phyloP scores from a whole-genome alignment of 2,113 vertebrate genomes.

The Aspiorhynchus laticeps region DNA sequence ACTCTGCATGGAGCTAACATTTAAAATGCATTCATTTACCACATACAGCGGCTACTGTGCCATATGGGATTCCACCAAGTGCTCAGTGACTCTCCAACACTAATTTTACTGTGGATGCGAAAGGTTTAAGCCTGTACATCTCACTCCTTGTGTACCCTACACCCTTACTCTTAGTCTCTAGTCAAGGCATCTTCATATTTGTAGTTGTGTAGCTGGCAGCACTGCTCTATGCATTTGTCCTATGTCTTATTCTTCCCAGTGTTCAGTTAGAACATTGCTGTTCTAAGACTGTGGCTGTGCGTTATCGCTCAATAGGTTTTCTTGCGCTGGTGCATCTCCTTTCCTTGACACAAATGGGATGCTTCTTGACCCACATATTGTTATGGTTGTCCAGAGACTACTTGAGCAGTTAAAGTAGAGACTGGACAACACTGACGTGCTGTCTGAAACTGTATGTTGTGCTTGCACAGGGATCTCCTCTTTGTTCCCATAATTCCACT shows the following conservation, averaged over 20 bases:
- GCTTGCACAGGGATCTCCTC: not conserved
- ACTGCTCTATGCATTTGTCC: conserved; percentile 35
- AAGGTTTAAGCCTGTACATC: conserved; percentile 50
- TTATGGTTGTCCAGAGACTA: not conserved
- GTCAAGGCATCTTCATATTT: not conserved
- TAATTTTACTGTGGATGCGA: conserved; percentile 30
- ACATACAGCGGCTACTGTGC: not conserved
- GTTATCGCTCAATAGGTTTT: not conserved
- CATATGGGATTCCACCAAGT: not conserved
- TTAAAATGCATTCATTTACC: not conserved
- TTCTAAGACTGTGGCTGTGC: conserved; percentile 23
- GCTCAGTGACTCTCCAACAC: not conserved
- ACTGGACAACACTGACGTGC: not conserved
- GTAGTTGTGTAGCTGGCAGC: conserved; percentile 12
- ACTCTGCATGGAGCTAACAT: not conserved
- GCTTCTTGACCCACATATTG: not conserved
- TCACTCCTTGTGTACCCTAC: not conserved
- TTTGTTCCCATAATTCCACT: not conserved
- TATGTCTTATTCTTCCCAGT: conserved; percentile 2
- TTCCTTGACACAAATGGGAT: not conserved
- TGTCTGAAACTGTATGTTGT: not conserved
- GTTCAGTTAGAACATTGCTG: not conserved
- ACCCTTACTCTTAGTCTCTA: not conserved
- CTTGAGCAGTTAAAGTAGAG: not conserved
- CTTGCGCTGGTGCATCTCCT: not conserved